Evolutionary conservation across 2,888 invertebrate genomes (phyloP).

Genomic region (Diplazon laetatorius): DNA sequence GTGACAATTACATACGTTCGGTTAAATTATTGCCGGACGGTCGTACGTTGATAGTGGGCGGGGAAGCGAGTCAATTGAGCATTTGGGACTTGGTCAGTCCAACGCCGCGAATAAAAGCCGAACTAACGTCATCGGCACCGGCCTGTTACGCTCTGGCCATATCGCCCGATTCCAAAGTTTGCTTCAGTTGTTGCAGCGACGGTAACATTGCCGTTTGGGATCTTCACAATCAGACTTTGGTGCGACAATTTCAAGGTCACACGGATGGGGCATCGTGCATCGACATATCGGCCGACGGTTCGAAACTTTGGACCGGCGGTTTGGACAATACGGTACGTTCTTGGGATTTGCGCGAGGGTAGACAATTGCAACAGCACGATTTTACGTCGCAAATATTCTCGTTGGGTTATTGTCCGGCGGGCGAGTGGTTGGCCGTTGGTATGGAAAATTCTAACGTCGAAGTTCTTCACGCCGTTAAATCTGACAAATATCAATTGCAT

Average conservation of each 20-base stretch:
- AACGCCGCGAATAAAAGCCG: conserved; percentile 96
- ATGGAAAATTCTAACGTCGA: conserved; percentile 99
- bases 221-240: conserved; percentile 94
- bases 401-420: conserved; percentile 95
- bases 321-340: conserved; percentile 98
- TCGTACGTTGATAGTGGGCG: conserved; percentile 96
- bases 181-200: conserved; percentile 99
- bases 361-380: conserved; percentile 97
- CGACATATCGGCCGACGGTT: conserved; percentile 97
- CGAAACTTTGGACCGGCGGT: conserved; percentile 95
- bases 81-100: conserved; percentile 98
- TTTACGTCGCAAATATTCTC: conserved; percentile 96
- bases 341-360: conserved; percentile 97
- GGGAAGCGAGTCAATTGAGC: conserved; percentile 96
- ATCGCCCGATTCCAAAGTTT: conserved; percentile 97
- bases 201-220: conserved; percentile 99
- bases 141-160: conserved; percentile 99
- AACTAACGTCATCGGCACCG: conserved; percentile 94
- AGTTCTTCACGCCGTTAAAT: conserved; percentile 94
- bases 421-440: conserved; percentile 98
- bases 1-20: conserved; percentile 97
- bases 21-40: conserved; percentile 98
- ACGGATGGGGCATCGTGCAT: conserved; percentile 99
- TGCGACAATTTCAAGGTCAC: conserved; percentile 97
- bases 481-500: conserved; percentile 97